Percentiles rank a stretch among this genome's conserved stretches.
Conservation (phyloP, 2,113 vertebrate genomes). For the Istiophorus platypterus region DNA sequence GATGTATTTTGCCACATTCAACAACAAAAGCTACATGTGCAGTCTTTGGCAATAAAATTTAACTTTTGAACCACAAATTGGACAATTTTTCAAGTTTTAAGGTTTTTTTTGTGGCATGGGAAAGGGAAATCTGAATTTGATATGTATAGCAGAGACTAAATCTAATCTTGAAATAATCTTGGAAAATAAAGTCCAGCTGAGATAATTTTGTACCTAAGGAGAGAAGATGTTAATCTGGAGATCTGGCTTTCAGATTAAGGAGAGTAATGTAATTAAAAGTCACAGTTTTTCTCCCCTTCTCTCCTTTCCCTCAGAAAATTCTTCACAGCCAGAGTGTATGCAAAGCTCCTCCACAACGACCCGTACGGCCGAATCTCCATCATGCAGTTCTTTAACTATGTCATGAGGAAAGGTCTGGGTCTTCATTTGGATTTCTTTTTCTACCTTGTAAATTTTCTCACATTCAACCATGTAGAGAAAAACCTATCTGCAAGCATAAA, state of each 20-base stretch:
- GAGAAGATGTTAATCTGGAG: neutral
- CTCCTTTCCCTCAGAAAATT: constrained; percentile 88
- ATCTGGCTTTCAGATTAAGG: neutral
- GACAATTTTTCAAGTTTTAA: neutral
- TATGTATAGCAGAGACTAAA: no score
- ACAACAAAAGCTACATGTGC: neutral
- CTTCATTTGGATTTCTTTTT: neutral
- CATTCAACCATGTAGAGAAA: neutral
- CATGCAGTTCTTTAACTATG: constrained; percentile 99
- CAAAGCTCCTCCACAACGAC: constrained; percentile 95
- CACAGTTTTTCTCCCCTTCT: neutral
- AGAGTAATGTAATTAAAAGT: neutral
- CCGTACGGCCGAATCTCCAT: constrained; percentile 97
- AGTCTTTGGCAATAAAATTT: neutral
- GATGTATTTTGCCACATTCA: neutral
- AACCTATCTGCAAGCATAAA: neutral
- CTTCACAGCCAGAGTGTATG: constrained; percentile 95
- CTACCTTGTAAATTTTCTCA: neutral
- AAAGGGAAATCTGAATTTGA: neutral
- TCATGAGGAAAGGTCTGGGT: constrained; percentile 95
- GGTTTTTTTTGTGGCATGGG: neutral
- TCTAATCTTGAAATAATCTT: no score
- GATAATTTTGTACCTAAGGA: neutral
- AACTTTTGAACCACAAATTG: constrained; percentile 10
- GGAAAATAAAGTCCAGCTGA: no score